A percentile compares a stretch with the other conserved stretches of the same genome.
Conservation (phyloP, 2,888 invertebrate species). For the Entomobrya proxima region DNA sequence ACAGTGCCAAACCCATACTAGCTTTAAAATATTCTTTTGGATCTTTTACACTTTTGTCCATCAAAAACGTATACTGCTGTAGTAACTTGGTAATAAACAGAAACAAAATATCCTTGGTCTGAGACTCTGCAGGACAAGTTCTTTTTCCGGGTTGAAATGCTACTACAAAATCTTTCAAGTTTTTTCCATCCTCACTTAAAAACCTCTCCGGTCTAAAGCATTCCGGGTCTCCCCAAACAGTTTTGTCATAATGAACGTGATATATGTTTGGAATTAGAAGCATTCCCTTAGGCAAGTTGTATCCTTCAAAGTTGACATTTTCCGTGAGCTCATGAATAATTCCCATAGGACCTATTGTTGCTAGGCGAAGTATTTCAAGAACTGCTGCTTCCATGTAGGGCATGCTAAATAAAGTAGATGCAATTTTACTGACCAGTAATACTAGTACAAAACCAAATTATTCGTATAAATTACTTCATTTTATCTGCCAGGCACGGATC, state of each 20-base stretch:
- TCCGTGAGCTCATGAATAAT: conserved; percentile 53
- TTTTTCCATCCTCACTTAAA: conserved; percentile 36
- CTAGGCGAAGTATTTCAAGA: conserved; percentile 63
- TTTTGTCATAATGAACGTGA: conserved; percentile 59
- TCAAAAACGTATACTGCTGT: background rate
- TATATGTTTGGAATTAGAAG: conserved; percentile 66
- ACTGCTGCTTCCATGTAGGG: conserved; percentile 37
- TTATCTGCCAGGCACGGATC: background rate
- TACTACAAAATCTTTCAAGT: background rate
- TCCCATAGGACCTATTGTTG: conserved; percentile 62
- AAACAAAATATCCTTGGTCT: background rate
- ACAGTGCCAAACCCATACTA: too few relatives aligned
- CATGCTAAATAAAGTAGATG: background rate
- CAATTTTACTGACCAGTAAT: too few relatives aligned
- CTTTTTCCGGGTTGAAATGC: background rate
- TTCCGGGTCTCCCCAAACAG: conserved; percentile 72
- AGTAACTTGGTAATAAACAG: background rate
- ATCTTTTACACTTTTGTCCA: too few relatives aligned
- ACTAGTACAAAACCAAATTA: too few relatives aligned
- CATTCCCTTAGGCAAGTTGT: conserved; percentile 17
- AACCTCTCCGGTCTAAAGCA: conserved; percentile 73
- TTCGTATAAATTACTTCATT: background rate
- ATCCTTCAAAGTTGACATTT: conserved; percentile 28
- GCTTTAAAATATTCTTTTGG: too few relatives aligned
- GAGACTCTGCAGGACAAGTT: background rate